Evolutionary conservation across 92 coral and sea anemone genomes (phyloP).

Genomic region (Paramuricea clavata): DNA sequence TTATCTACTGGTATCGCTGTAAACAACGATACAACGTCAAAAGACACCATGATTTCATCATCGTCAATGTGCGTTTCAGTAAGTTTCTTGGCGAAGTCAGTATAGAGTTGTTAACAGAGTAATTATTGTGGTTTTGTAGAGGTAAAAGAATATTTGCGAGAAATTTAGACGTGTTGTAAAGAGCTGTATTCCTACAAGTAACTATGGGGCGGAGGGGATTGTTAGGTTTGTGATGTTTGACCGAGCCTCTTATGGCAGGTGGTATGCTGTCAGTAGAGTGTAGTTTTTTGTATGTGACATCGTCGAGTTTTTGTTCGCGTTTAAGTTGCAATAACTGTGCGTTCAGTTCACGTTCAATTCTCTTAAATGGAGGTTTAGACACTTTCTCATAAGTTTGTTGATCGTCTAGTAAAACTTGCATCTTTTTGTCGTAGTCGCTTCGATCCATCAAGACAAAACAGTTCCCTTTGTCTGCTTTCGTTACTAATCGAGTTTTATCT

Average conservation of each 20-base stretch:
- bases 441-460: constrained; percentile 66
- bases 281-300: no score
- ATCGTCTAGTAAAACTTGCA: constrained; percentile 48
- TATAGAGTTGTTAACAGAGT: no score
- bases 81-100: no score
- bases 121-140: no score
- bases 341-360: constrained; percentile 52
- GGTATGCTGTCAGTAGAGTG: constrained; percentile 52
- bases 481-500: constrained; percentile 35
- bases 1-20: no score
- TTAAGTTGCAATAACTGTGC: constrained; percentile 40
- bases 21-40: no score
- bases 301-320: constrained; percentile 1
- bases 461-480: constrained; percentile 63
- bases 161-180: no score
- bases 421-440: constrained; percentile 55
- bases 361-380: constrained; percentile 39
- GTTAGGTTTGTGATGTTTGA: constrained; percentile 48
- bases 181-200: no score
- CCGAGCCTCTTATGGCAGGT: constrained; percentile 52
- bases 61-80: neutral
- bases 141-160: neutral
- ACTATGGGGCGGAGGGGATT: constrained; percentile 62
- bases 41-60: neutral
- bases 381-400: constrained; percentile 36